Evolutionary conservation across 2,797 vertebrate genomes (phyloP).

Genomic region (Uromys caudimaculatus): DNA sequence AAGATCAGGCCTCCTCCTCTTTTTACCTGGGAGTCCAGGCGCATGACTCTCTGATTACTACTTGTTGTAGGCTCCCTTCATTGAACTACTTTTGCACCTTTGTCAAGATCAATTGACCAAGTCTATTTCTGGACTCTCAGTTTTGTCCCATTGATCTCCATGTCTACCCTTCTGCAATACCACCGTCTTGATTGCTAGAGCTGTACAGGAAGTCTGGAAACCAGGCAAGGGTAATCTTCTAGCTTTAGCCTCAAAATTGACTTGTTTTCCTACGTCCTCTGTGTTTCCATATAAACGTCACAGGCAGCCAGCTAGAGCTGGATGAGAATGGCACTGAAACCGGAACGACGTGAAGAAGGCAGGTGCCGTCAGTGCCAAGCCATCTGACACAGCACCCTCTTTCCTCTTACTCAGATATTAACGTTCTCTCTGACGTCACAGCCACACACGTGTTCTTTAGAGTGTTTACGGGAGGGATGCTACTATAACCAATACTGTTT

Average conservation of each 20-base stretch:
- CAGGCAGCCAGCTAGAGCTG: not conserved
- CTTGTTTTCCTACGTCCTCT: constrained; percentile 34
- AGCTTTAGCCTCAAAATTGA: constrained; percentile 33
- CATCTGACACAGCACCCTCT: not conserved
- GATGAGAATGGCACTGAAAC: not conserved
- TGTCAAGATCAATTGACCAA: not conserved
- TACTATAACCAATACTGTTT: not conserved
- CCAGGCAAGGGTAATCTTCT: not conserved
- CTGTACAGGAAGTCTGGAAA: constrained; percentile 12
- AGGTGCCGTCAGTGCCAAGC: not conserved
- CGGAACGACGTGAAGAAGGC: not conserved
- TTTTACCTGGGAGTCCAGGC: not conserved
- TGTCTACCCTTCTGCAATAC: not conserved
- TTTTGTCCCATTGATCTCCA: not conserved
- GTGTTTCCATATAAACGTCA: constrained; percentile 19
- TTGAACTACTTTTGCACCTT: not conserved
- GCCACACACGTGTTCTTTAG: not conserved
- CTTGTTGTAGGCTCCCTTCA: not conserved
- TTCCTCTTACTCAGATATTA: not conserved
- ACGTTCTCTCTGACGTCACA: not conserved
- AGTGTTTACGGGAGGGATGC: not conserved
- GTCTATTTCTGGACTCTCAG: not conserved
- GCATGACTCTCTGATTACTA: not conserved
- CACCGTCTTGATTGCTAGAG: not conserved
- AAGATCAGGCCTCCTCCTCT: not conserved